Evolutionary conservation across 2,888 invertebrate genomes (phyloP).

Genomic region (Taphrorychus bicolor): DNA sequence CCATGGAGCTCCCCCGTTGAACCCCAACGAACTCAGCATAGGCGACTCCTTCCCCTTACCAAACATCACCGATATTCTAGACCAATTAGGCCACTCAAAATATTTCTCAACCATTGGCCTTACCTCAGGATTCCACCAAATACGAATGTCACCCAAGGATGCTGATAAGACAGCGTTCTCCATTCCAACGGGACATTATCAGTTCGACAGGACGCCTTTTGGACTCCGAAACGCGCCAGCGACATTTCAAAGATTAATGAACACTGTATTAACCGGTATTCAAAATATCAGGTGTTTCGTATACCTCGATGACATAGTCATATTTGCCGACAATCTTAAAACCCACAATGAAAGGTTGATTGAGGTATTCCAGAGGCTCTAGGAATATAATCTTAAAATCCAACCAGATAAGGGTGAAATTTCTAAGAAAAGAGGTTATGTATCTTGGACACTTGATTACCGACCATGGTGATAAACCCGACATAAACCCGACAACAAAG

Average conservation of each 20-base stretch:
- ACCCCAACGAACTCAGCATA: constrained; percentile 9
- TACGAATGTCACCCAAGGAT: constrained; percentile 8
- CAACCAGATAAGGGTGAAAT: constrained; percentile 42
- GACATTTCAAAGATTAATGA: too few relatives aligned
- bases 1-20: constrained; percentile 44
- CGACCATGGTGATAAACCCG: background rate
- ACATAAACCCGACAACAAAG: background rate
- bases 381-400: constrained; percentile 39
- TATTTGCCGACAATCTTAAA: constrained; percentile 44
- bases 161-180: constrained; percentile 1
- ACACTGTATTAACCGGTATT: too few relatives aligned
- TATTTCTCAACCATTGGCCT: constrained; percentile 11
- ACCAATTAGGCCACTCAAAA: constrained; percentile 5
- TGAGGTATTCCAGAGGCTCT: constrained; percentile 43
- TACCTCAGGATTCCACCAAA: constrained; percentile 22
- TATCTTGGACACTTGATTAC: constrained; percentile 35
- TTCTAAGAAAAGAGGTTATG: constrained; percentile 37
- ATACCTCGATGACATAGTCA: constrained; percentile 54
- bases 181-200: background rate
- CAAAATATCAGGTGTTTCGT: constrained; percentile 51
- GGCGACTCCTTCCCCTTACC: constrained; percentile 7
- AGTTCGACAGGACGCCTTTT: constrained; percentile 7
- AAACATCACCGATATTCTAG: constrained; percentile 15
- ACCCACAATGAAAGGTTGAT: constrained; percentile 44
- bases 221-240: constrained; percentile 3